Base-by-base conservation (phyloP, 2,797 vertebrate species). In the Diplodus puntazzo region DNA sequence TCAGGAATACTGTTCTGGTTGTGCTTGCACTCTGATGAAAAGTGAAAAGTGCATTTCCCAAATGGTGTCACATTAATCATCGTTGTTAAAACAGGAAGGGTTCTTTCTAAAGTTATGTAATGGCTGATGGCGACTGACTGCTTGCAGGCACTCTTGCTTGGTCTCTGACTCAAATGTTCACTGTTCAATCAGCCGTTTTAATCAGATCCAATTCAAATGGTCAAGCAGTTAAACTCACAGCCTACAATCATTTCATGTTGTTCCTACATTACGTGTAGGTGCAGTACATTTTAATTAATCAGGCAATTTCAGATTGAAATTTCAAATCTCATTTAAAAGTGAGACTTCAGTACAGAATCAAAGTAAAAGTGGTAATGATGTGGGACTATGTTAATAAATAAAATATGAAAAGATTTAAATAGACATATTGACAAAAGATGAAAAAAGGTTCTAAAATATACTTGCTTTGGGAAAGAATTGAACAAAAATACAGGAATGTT, bases 181-280 rank as follows among this genome's bases (percentile, higher is more conserved):
- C 57, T 61, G 67, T 52, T 73, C 46, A 61, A 54, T 75, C 63
- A 79, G 25, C 46, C 34, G 39, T 73, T 79, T 76, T 18, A 48
- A 67, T 64, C 48, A 5, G 46, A 77, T 42, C 72, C 60, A 73
- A 50, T 81, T 77, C 70, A 78, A 79, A 62, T 30, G 53, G 64
- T 70, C 39, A 73, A 17, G 53, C 70, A 25, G 18, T 53, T 71
- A 64, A 52, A 34, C 53, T 21, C 50, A 54, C 73, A 62, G 65
- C 68, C 20, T 21, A 49, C 23, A 75, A 34, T 76, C n/a, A 70
- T 81, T 75, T 65, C 14, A 69, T 48, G 46, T 68, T 68, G 50
- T 73, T 71, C 39, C 27, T 39, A 10, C 43, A 63, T 55, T 55
- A 68, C 25, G n/a, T n/a, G n/a, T n/a, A 14, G 9, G 34, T 18